Evolutionary conservation across 2,797 vertebrate species (phyloP).

Genomic region (Cirrhinus molitorella): DNA sequence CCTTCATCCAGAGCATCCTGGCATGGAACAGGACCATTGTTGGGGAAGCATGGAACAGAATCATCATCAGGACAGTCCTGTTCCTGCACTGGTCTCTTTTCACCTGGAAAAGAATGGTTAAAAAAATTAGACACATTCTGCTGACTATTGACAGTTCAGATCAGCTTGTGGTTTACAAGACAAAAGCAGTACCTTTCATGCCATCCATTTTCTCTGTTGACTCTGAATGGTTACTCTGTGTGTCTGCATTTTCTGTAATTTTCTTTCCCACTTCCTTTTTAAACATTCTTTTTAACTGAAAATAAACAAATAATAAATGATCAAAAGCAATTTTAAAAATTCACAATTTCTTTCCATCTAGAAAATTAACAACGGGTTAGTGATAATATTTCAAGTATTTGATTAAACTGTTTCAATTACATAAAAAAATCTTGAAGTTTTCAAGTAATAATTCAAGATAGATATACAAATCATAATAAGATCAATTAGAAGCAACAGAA

Average conservation of each 20-base stretch:
- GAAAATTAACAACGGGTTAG: not conserved
- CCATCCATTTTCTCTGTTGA: conserved; percentile 69
- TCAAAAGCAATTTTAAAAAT: not conserved
- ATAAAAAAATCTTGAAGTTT: not conserved
- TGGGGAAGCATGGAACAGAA: conserved; percentile 67
- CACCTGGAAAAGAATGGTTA: conserved; percentile 68
- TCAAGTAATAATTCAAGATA: not conserved
- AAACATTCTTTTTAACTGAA: conserved; percentile 90
- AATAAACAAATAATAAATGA: not conserved
- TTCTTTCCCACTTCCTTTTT: conserved; percentile 93
- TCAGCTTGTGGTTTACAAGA: not conserved
- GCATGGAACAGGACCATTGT: conserved; percentile 75
- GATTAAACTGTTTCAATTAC: not conserved
- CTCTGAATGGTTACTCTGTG: conserved; percentile 74
- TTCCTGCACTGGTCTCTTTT: conserved; percentile 67
- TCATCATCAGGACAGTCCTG: conserved; percentile 65
- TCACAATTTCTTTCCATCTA: not conserved
- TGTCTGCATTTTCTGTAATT: conserved; percentile 81
- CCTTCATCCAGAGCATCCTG: conserved; percentile 67
- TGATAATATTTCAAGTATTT: not conserved
- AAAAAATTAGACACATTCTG: not conserved
- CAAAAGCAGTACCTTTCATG: conserved; percentile 48
- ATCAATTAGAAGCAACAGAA: not conserved
- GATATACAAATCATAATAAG: not conserved
- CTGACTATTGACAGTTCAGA: not conserved